These are phyloP conservation scores for Lepidothrix coronata DNA, from an alignment of 2,113 vertebrate genomes.

Conservation along the genomic window DNA sequence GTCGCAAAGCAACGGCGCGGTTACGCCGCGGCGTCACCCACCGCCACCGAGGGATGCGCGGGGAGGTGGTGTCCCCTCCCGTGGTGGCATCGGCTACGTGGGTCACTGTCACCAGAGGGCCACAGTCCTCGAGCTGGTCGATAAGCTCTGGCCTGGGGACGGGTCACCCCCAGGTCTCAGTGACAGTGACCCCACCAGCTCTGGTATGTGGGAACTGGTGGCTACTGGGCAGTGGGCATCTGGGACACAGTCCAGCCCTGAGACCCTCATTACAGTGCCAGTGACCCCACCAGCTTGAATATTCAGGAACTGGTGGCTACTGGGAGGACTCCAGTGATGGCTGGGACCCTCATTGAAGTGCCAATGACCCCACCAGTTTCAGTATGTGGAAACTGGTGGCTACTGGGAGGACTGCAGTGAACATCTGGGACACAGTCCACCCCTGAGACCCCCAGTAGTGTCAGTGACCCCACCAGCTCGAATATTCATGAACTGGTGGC, in stretches of 20 bases:
- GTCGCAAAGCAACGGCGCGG: neutral
- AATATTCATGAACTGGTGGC: neutral
- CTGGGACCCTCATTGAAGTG: accelerated
- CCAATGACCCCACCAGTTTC: neutral
- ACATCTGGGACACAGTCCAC: neutral
- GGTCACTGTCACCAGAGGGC: neutral
- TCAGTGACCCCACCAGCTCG: neutral
- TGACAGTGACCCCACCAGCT: neutral
- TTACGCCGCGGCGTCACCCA: neutral
- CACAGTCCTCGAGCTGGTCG: neutral
- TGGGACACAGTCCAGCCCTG: neutral
- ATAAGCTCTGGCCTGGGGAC: neutral
- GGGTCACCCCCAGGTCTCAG: accelerated
- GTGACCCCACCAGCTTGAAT: accelerated
- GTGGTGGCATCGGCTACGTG: accelerated
- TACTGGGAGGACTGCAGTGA: neutral
- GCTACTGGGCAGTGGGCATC: neutral
- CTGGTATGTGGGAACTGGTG: accelerated
- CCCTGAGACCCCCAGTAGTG: neutral
- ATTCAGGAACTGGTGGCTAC: neutral
- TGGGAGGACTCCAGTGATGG: no score
- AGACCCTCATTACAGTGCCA: neutral
- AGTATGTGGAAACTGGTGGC: neutral
- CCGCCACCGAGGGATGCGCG: accelerated
- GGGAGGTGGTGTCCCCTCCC: neutral